phyloP scores from a whole-genome alignment of 2,797 vertebrate species.

The Acipenser oxyrinchus region DNA sequence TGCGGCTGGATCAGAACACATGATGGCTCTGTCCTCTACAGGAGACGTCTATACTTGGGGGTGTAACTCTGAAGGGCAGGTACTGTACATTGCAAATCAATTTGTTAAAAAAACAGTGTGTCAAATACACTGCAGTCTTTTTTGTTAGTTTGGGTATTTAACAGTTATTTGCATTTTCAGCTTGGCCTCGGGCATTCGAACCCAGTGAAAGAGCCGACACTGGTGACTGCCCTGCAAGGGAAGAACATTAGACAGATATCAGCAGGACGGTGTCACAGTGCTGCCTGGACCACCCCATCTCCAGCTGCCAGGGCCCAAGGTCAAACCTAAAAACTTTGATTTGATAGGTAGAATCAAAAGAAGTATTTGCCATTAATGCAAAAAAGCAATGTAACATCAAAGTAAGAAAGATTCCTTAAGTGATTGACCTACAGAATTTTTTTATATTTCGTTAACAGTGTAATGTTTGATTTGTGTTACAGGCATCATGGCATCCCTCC shows the following conservation, averaged over 20 bases:
- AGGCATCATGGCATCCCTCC: conserved; percentile 50
- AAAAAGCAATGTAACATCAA: too few species aligned
- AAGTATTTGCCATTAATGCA: too few species aligned
- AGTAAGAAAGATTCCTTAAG: too few species aligned
- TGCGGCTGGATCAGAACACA: conserved; percentile 66
- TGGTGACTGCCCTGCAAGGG: conserved; percentile 55
- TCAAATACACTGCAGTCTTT: not conserved
- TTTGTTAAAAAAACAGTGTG: not conserved
- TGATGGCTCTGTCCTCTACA: conserved; percentile 58
- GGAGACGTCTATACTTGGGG: conserved; percentile 70
- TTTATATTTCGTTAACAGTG: not conserved
- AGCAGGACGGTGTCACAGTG: conserved; percentile 68
- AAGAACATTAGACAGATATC: conserved; percentile 68
- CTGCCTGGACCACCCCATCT: conserved; percentile 68
- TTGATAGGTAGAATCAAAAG: too few species aligned
- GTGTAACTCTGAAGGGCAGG: conserved; percentile 72
- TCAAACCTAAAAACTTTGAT: conserved; percentile 17
- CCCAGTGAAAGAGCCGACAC: conserved; percentile 60
- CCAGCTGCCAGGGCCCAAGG: conserved; percentile 56
- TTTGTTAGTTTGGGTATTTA: not conserved
- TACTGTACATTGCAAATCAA: conserved; percentile 21
- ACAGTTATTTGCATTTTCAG: conserved; percentile 29
- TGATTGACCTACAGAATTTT: too few species aligned
- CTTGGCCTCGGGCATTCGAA: conserved; percentile 66
- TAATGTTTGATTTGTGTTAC: conserved; percentile 14